These are phyloP conservation scores for Melanotaenia parkinsoni DNA, from an alignment of 2,797 vertebrate species.

Conservation along the genomic window DNA sequence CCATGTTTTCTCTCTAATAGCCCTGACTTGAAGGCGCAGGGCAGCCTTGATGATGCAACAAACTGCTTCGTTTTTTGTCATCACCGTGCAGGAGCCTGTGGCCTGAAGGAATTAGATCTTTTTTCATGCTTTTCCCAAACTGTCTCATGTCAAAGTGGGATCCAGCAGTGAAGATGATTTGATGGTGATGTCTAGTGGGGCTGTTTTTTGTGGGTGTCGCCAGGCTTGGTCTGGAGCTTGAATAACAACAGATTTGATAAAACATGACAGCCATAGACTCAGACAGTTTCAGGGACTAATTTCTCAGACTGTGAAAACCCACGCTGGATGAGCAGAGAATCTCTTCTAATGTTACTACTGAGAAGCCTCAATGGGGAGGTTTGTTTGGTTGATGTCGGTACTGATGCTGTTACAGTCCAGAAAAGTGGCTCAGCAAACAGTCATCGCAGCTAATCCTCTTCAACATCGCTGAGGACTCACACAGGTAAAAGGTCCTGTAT, in stretches of 20 bases:
- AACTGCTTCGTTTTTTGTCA: conserved; percentile 38
- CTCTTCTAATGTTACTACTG: conserved; percentile 48
- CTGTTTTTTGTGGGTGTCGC: conserved; percentile 26
- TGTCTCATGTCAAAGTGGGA: conserved; percentile 60
- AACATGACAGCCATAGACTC: conserved; percentile 63
- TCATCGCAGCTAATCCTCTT: conserved; percentile 52
- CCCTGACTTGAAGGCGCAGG: conserved; percentile 39
- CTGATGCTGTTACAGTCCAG: conserved; percentile 17
- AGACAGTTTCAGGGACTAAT: conserved; percentile 60
- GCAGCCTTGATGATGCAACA: conserved; percentile 59
- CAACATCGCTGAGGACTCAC: conserved; percentile 25
- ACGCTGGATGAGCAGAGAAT: conserved; percentile 40
- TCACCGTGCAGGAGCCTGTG: conserved; percentile 31
- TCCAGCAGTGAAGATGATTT: conserved; percentile 51
- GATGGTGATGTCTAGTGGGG: conserved; percentile 47
- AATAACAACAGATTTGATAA: conserved; percentile 46
- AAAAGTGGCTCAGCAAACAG: conserved; percentile 31
- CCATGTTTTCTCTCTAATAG: conserved; percentile 34
- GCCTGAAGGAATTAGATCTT: conserved; percentile 42
- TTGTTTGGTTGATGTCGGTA: conserved; percentile 39
- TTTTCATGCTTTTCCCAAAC: conserved; percentile 51
- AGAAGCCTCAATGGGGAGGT: conserved; percentile 8
- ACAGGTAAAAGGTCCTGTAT: conserved; percentile 52
- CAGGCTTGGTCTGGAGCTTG: conserved; percentile 30
- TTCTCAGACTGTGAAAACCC: conserved; percentile 56